Percentiles rank a stretch among this genome's conserved stretches.
These are phyloP conservation scores for Vanessa atalanta DNA, from an alignment of 1,140 invertebrate species.

Conservation along the genomic window DNA sequence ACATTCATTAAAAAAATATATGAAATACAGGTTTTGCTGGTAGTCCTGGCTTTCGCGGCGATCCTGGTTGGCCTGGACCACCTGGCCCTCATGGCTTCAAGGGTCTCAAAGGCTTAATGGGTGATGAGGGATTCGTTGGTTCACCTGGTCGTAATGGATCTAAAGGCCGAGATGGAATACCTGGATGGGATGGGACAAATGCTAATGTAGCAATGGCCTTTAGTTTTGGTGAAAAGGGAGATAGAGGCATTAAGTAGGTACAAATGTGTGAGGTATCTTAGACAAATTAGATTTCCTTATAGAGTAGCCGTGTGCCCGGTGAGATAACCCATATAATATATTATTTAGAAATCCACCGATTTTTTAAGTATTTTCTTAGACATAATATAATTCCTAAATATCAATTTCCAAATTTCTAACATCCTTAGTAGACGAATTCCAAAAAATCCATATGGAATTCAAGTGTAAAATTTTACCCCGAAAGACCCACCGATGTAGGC, in stretches of 20 bases:
- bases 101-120: conserved; percentile 84
- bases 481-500: too few species aligned
- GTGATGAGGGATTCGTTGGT: conserved; percentile 83
- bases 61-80: conserved; percentile 83
- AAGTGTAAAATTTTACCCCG: too few species aligned
- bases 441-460: too few species aligned
- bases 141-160: conserved; percentile 78
- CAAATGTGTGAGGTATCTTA: not conserved
- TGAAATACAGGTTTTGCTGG: conserved; percentile 80
- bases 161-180: conserved; percentile 80
- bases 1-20: conserved; percentile 3
- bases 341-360: too few species aligned
- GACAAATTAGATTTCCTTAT: too few species aligned
- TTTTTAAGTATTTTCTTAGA: too few species aligned
- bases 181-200: conserved; percentile 76
- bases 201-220: conserved; percentile 51
- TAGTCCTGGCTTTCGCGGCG: conserved; percentile 83
- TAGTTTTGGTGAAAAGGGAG: conserved; percentile 60
- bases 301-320: too few species aligned
- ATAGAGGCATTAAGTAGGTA: conserved; percentile 59
- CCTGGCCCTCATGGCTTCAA: conserved; percentile 77
- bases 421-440: too few species aligned
- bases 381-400: too few species aligned
- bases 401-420: too few species aligned
- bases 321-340: too few species aligned